Percentiles rank a stretch among this genome's conserved stretches.
phyloP scores from a whole-genome alignment of 2,797 vertebrate species.

The Moxostoma hubbsi region DNA sequence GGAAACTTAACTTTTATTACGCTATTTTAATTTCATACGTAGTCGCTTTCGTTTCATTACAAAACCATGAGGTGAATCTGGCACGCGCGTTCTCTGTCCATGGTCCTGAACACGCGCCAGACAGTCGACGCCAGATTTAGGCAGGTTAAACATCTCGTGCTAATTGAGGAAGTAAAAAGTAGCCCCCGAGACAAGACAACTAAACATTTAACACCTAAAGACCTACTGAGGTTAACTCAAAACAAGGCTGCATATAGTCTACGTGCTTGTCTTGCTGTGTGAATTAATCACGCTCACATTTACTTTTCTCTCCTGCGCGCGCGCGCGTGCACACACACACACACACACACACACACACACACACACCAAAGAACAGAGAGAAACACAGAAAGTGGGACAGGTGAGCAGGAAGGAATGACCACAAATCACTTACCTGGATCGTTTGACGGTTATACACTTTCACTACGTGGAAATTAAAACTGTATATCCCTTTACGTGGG shows the following conservation, averaged over 20 bases:
- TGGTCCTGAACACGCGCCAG: slow-evolving; percentile 39
- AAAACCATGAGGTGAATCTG: background rate
- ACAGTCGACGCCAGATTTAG: background rate
- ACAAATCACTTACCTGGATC: slow-evolving; percentile 87
- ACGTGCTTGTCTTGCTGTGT: background rate
- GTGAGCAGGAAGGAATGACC: background rate
- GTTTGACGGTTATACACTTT: slow-evolving; percentile 99
- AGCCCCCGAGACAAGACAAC: background rate
- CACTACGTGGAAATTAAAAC: slow-evolving; percentile 99
- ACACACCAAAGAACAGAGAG: background rate
- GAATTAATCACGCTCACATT: background rate
- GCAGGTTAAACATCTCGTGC: background rate
- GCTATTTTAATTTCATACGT: background rate
- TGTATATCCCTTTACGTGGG: slow-evolving; percentile 98
- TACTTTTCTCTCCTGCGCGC: background rate
- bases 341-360: background rate
- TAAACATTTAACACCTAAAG: background rate
- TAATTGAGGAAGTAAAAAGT: background rate
- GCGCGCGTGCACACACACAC: too few relatives aligned
- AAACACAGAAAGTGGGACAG: background rate
- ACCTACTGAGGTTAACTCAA: background rate
- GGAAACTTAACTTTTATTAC: background rate
- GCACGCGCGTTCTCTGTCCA: slow-evolving; percentile 31
- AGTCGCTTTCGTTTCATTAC: background rate
- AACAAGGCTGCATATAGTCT: background rate